Evolutionary conservation across 2,888 invertebrate species (phyloP).

Genomic region (Coelinius sp.): DNA sequence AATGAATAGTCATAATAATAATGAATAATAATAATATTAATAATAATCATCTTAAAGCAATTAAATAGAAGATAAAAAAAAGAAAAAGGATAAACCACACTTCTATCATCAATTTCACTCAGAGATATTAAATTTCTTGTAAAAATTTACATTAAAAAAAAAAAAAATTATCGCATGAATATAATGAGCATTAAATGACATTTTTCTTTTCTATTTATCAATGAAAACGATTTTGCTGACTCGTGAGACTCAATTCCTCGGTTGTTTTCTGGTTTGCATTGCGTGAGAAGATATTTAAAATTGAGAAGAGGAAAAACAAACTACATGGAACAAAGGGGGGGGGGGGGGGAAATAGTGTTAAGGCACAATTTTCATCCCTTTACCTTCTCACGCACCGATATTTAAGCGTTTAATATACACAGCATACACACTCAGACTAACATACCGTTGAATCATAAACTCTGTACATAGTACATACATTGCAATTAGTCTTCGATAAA

Average conservation of each 20-base stretch:
- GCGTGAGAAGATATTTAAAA: background rate
- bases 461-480: constrained; percentile 68
- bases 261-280: background rate
- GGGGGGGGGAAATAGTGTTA: background rate
- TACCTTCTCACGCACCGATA: constrained; percentile 15
- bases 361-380: constrained; percentile 9
- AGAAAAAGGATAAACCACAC: background rate
- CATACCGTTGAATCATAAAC: constrained; percentile 45
- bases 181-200: constrained; percentile 18
- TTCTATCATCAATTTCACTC: background rate
- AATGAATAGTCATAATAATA: background rate
- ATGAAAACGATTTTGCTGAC: background rate
- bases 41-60: constrained; percentile 3
- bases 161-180: background rate
- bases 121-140: background rate
- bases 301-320: background rate
- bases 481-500: constrained; percentile 43
- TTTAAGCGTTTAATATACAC: constrained; percentile 25
- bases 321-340: too few species aligned
- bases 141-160: constrained; percentile 5
- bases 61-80: constrained; percentile 1
- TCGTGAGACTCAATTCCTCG: constrained; percentile 13
- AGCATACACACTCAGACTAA: constrained; percentile 17
- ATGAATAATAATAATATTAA: background rate
- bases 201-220: background rate